These are phyloP conservation scores for Neoitamus cyanurus DNA, from an alignment of 2,888 invertebrate genomes.

Conservation along the genomic window DNA sequence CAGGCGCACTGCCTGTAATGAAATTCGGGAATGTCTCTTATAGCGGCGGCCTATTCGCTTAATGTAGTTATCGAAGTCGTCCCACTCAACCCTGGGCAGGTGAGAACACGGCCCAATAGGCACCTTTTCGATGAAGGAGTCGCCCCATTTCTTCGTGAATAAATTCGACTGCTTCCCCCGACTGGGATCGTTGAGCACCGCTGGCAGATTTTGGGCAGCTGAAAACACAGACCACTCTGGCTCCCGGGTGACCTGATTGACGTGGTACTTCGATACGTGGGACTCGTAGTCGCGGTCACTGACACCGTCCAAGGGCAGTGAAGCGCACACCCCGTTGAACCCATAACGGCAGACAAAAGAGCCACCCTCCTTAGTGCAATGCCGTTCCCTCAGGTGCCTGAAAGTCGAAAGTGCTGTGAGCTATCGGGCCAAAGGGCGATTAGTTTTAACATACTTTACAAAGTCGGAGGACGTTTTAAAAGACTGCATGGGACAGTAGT, in stretches of 20 bases:
- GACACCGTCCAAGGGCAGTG: constrained; percentile 89
- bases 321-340: constrained; percentile 85
- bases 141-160: constrained; percentile 98
- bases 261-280: constrained; percentile 79
- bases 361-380: constrained; percentile 86
- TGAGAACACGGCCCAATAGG: constrained; percentile 82
- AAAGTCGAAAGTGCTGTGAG: constrained; percentile 56
- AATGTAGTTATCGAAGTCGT: constrained; percentile 89
- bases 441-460: constrained; percentile 68
- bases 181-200: constrained; percentile 94
- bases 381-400: constrained; percentile 82
- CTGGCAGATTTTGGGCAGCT: constrained; percentile 93
- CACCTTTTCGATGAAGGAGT: constrained; percentile 87
- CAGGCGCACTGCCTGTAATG: constrained; percentile 51
- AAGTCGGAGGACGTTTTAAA: constrained; percentile 72
- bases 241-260: constrained; percentile 64
- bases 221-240: constrained; percentile 75
- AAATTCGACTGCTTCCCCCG: constrained; percentile 91
- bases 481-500: constrained; percentile 71
- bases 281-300: constrained; percentile 88
- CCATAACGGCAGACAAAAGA: constrained; percentile 90
- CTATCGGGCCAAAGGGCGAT: background rate
- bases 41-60: constrained; percentile 79
- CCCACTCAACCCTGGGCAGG: constrained; percentile 83
- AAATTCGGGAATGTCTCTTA: constrained; percentile 72